These are phyloP conservation scores for Eremophila alpestris DNA, from an alignment of 2,797 vertebrate genomes.

Conservation along the genomic window DNA sequence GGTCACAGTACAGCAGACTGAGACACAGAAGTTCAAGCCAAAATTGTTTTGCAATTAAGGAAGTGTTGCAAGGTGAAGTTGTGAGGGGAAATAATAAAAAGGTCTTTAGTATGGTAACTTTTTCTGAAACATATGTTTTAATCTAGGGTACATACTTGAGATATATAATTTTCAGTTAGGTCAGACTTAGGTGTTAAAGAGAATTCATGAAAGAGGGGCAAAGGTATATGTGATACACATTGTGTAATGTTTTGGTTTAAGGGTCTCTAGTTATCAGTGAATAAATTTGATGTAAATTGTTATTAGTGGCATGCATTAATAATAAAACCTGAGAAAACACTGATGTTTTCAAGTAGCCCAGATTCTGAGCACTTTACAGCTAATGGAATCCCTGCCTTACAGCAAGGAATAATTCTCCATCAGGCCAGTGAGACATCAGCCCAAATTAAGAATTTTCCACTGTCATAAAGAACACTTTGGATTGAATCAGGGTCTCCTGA, in stretches of 20 bases:
- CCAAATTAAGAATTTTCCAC: background rate
- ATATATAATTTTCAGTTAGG: background rate
- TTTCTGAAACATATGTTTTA: background rate
- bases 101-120: background rate
- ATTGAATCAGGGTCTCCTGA: background rate
- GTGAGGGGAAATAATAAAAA: conserved; percentile 63
- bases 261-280: background rate
- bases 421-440: background rate
- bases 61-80: conserved; percentile 64
- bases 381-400: background rate
- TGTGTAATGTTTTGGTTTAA: conserved; percentile 7
- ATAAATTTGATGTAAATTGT: background rate
- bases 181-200: background rate
- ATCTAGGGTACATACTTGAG: background rate
- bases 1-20: conserved; percentile 64
- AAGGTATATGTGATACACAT: background rate
- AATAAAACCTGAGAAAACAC: background rate
- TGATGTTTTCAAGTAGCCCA: background rate
- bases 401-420: background rate
- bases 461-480: conserved; percentile 24
- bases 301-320: background rate
- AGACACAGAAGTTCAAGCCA: conserved; percentile 63
- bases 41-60: conserved; percentile 70
- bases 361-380: background rate
- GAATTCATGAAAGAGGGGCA: background rate